These are phyloP conservation scores for Monopterus albus DNA, from an alignment of 2,113 vertebrate species.

Conservation along the genomic window DNA sequence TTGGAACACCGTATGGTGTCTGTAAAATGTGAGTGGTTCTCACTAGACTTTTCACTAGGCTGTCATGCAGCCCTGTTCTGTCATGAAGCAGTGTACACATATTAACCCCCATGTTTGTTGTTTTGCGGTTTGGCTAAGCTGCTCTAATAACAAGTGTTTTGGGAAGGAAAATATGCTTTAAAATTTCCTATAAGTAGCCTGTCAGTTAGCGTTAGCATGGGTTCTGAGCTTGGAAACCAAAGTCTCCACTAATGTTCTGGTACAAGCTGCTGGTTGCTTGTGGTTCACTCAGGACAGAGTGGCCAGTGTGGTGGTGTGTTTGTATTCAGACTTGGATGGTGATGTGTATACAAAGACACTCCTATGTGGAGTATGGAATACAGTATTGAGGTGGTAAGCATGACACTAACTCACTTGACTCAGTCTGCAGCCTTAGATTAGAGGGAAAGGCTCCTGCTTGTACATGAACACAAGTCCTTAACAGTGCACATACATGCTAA, in stretches of 20 bases:
- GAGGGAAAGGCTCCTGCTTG: background rate
- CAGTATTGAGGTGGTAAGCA: constrained; percentile 29
- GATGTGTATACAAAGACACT: constrained; percentile 56
- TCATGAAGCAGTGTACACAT: constrained; percentile 43
- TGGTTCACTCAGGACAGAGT: constrained; percentile 63
- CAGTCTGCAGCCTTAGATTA: constrained; percentile 15
- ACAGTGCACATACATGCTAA: constrained; percentile 1
- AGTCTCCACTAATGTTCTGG: constrained; percentile 15
- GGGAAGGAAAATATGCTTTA: constrained; percentile 46
- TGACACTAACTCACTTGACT: constrained; percentile 23
- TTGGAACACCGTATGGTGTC: constrained; percentile 76
- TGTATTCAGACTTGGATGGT: constrained; percentile 32
- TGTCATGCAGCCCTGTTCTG: constrained; percentile 32
- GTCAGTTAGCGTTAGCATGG: constrained; percentile 29
- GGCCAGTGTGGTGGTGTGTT: constrained; percentile 51
- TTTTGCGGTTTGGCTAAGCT: constrained; percentile 9
- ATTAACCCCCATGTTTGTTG: constrained; percentile 15
- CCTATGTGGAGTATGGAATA: constrained; percentile 46
- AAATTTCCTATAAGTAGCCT: constrained; percentile 49
- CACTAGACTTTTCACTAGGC: constrained; percentile 58
- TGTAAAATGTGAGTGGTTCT: constrained; percentile 76
- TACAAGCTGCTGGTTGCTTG: constrained; percentile 25
- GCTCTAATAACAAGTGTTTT: constrained; percentile 38
- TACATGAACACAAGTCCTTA: background rate
- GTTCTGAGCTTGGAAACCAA: constrained; percentile 38